Base-by-base conservation (phyloP, 2,888 invertebrate genomes). In the Eupithecia dodoneata region DNA sequence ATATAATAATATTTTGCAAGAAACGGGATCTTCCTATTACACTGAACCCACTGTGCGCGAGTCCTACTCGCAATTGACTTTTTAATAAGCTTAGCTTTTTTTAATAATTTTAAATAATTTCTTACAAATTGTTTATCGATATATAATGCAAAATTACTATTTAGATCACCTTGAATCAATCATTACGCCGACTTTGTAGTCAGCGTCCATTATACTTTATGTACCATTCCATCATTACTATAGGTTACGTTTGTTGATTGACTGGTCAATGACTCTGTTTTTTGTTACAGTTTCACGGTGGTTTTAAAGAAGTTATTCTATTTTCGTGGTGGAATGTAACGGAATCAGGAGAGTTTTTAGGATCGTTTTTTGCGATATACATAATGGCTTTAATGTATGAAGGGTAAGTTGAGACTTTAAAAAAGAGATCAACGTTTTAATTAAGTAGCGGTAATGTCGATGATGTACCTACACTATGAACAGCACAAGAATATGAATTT, bases 381-480 rank as follows among this genome's bases (percentile, higher is more conserved):
- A 95, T 99, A 81, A 96, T 99, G 96, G 99, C 99, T 7, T 96
- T 99, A 74, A 94, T 99, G 45, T 99, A 99, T 91, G 99, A 99
- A 95, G 99, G 99, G 84, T 96, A 98, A 79, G 98, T 83, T 10
- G 4, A 12, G 45, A 4, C n/a, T 41, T 45, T 9, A 45, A 2
- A 44, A 3, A n/a, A 67, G 18, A 30, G 63, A 63, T 3, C n/a
- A n/a, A 55, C n/a, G n/a, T 55, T 52, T 49, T 52, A 52, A 52
- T 55, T 55, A 55, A 7, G 55, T 55, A n/a, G 55, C 6, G 15
- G 55, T 55, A 55, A 59, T 59, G 55, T 18, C 3, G n/a, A 9
- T 59, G 9, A 55, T 18, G 18, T 59, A 59, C 30, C 30, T 30
- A 30, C 3, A 18, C 9, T 12, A 63, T 63, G 10, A 63, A 63